Evolutionary conservation across 2,888 invertebrate species (phyloP).

Genomic region (Oligia fasciuncula): DNA sequence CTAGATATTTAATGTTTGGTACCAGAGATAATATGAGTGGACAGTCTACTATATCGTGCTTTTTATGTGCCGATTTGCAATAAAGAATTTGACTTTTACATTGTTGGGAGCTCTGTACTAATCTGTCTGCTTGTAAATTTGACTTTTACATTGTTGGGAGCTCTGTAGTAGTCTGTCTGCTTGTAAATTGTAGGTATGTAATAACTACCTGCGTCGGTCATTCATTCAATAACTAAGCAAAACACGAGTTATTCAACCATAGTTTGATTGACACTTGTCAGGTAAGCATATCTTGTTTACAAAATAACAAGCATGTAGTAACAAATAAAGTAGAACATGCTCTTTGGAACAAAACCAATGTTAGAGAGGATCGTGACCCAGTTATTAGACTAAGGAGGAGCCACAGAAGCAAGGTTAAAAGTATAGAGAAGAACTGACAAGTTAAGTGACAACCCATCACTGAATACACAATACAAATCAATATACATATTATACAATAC

Average conservation of each 20-base stretch:
- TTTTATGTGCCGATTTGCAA: not conserved
- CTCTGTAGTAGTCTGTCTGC: not conserved
- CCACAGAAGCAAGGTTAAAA: constrained; percentile 22
- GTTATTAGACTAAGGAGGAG: constrained; percentile 25
- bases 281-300: constrained; percentile 20
- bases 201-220: not conserved
- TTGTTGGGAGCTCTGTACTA: not conserved
- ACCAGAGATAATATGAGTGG: not conserved
- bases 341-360: constrained; percentile 33
- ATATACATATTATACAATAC: not conserved
- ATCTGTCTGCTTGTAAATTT: not conserved
- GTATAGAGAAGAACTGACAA: constrained; percentile 31
- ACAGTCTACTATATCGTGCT: not conserved
- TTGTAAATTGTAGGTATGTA: not conserved
- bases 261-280: constrained; percentile 43
- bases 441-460: constrained; percentile 20
- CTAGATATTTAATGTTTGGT: not conserved
- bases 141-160: not conserved
- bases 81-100: not conserved
- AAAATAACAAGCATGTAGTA: constrained; percentile 21
- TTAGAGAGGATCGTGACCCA: constrained; percentile 32
- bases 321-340: constrained; percentile 25
- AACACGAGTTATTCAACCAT: constrained; percentile 15
- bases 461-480: constrained; percentile 10
- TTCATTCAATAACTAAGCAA: constrained; percentile 17